Base-by-base conservation (phyloP, 2,113 vertebrate species). In the Microcebus lehilahytsara region DNA sequence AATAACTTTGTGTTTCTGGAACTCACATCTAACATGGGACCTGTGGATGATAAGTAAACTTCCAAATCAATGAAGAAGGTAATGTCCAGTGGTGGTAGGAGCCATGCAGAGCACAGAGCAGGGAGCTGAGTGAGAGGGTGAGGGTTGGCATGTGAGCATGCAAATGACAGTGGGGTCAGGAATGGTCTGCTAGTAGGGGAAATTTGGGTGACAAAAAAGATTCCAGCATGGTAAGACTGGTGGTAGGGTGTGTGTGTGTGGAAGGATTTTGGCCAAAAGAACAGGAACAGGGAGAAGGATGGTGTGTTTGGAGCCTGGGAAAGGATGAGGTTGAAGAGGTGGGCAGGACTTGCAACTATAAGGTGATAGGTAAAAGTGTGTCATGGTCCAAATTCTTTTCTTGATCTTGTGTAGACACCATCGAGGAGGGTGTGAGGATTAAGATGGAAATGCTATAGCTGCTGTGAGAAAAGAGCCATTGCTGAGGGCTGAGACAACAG, bases 141-240 rank as follows among this genome's bases (percentile, higher is more conserved):
- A 42, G 1, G 49, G 40, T 66, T 42, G 34, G 25, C 6, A 46
- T 92, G 49, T 89, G 46, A 34, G 27, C n/a, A 30, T 1, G 3
- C 14, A 34, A 85, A 53, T 16, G 74, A 25, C n/a, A n/a, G 34
- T 69, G 12, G 64, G n/a, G 67, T 49, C 27, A 66, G 58, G 40
- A 20, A n/a, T 87, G 30, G 5, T 20, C 34, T 80, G 13, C 72
- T 13, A 46, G 6, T 9, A 62, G 27, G 17, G 9, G 16, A 27
- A 34, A 34, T 66, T 62, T 89, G 88, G 86, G n/a, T 27, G 23
- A 66, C 80, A 95, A 85, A 58, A 78, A 80, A 62, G 34, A 53
- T 60, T 66, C 30, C 27, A 9, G 7, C 40, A 30, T 40, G n/a
- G n/a, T 40, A 86, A 79, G 20, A 80, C 4, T 27, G 49, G 32